These are phyloP conservation scores for Drosophila helvetica DNA, from an alignment of 2,888 invertebrate species.

Conservation along the genomic window DNA sequence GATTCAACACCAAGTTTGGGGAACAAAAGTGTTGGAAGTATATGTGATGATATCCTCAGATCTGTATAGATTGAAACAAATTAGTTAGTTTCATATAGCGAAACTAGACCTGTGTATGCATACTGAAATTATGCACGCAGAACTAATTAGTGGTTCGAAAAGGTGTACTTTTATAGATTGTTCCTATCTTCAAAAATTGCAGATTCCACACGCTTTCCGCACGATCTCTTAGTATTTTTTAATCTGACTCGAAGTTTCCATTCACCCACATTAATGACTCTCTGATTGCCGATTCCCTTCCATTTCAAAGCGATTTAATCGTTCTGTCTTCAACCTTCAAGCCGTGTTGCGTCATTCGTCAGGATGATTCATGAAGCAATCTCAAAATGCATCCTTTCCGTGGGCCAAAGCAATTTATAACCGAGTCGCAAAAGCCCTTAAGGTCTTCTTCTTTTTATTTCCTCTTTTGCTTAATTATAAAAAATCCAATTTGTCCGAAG, in stretches of 20 bases:
- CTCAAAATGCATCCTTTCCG: conserved; percentile 53
- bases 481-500: conserved; percentile 18
- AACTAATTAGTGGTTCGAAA: no score
- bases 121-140: no score
- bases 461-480: conserved; percentile 38
- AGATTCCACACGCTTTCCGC: no score
- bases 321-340: conserved; percentile 25
- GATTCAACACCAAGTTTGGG: no score
- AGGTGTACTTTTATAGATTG: no score
- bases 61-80: no score
- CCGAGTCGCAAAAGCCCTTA: conserved; percentile 45
- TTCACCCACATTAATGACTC: not conserved
- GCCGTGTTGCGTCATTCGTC: conserved; percentile 56
- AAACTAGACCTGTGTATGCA: no score
- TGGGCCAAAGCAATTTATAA: conserved; percentile 55
- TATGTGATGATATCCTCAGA: no score
- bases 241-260: not conserved
- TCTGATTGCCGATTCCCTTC: not conserved
- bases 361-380: conserved; percentile 50
- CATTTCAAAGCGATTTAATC: not conserved
- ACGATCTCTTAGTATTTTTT: no score
- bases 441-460: conserved; percentile 21
- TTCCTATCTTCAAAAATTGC: no score
- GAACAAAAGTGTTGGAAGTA: no score
- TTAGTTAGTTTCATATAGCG: no score